Evolutionary conservation across 2,113 vertebrate genomes (phyloP), one percentile per base, ranked within the genome.

Genomic region (Lophochroa leadbeateri): DNA sequence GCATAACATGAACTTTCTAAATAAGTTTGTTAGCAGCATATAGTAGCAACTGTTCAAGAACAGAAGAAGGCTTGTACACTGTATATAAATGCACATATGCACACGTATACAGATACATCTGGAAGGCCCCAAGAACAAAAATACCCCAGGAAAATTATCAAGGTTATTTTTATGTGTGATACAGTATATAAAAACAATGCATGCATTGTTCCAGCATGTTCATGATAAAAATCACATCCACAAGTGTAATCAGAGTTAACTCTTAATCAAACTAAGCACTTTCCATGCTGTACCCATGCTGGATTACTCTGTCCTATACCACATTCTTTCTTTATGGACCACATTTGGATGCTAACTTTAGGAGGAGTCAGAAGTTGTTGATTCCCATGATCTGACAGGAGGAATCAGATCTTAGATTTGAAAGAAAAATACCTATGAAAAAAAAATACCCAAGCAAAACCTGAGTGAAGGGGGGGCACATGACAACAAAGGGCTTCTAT

Each of bases 21-120:
- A 72, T 91, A 87, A 88, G 77, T 97, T 96, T 91, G 96, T 93
- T 96, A 97, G 84, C 94, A 92, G 92, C 80, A 82, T 33, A 95
- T 18, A 97, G 77, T 63, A 96, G 70, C 68, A 92, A 96, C 70
- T 92, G 75, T 69, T 71, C 88, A 94, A 94, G 89, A 97, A 92
- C 47, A 92, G 87, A 68, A 71, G 49, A 85, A 81, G 65, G 18
- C 49, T 88, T 78, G 65, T 53, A 60, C n/a, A 33, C 86, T 94
- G 85, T 88, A 81, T 90, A 89, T 76, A 91, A 46, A 90, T 79
- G 88, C 90, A 77, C 52, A 67, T 84, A 82, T 29, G 87, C 76
- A 94, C 88, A 85, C 37, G 65, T 82, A 97, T 49, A 94, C 86
- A 93, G 74, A 93, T 69, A 84, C 21, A 80, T 81, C 35, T 61